A percentile compares a stretch with the other conserved stretches of the same genome.
These are phyloP conservation scores for Nannoperca obscura DNA, from an alignment of 2,797 vertebrate species.

Conservation along the genomic window DNA sequence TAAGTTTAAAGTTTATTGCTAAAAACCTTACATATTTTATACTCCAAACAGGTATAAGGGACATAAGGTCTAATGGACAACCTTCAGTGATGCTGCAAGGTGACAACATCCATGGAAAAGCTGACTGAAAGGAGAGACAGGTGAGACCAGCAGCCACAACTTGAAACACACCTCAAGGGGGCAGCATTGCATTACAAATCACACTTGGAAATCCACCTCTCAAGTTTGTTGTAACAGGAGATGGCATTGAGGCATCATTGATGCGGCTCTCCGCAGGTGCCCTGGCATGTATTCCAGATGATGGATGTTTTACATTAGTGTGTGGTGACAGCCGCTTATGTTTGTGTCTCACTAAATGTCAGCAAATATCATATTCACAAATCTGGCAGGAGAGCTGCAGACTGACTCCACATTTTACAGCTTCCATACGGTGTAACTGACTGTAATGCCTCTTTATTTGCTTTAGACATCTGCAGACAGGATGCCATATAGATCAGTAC, in stretches of 20 bases:
- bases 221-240: slow-evolving; percentile 58
- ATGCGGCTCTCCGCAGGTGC: slow-evolving; percentile 62
- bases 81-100: neutral
- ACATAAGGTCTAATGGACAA: neutral
- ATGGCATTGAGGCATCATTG: slow-evolving; percentile 64
- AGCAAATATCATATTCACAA: slow-evolving; percentile 79
- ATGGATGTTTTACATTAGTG: slow-evolving; percentile 81
- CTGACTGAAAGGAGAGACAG: neutral
- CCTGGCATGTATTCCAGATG: slow-evolving; percentile 70
- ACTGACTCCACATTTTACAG: slow-evolving; percentile 63
- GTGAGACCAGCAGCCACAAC: slow-evolving; percentile 2
- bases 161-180: slow-evolving; percentile 51
- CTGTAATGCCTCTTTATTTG: slow-evolving; percentile 22
- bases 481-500: neutral
- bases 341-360: slow-evolving; percentile 81
- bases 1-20: neutral
- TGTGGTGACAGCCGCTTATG: slow-evolving; percentile 82
- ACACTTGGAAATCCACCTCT: slow-evolving; percentile 2
- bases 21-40: neutral
- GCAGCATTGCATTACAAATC: slow-evolving; percentile 65
- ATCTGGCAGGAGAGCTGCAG: slow-evolving; percentile 57
- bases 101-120: neutral
- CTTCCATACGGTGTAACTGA: slow-evolving; percentile 59
- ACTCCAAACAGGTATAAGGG: slow-evolving; percentile 3
- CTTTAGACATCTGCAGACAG: slow-evolving; percentile 35